phyloP scores from a whole-genome alignment of 2,113 vertebrate species.

The Oryzias curvinotus region DNA sequence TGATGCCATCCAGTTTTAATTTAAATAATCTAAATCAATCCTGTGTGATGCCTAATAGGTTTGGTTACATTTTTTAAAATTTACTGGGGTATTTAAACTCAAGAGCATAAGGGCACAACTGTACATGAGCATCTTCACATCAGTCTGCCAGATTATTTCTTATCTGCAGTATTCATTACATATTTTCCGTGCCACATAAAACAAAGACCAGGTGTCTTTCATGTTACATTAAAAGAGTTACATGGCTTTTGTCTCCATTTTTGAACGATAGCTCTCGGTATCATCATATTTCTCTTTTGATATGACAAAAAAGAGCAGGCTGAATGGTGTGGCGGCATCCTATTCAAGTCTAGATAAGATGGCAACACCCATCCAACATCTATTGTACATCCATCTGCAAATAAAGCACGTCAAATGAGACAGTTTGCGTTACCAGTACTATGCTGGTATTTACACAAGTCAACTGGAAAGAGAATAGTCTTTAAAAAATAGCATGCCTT shows the following conservation, averaged over 20 bases:
- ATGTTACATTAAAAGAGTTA: constrained; percentile 54
- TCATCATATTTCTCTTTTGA: constrained; percentile 73
- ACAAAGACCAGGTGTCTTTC: constrained; percentile 67
- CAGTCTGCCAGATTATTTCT: neutral
- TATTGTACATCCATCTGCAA: constrained; percentile 55
- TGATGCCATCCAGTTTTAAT: too few relatives aligned
- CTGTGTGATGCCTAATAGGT: too few relatives aligned
- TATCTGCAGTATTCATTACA: constrained; percentile 50
- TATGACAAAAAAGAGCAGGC: constrained; percentile 45
- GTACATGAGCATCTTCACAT: neutral
- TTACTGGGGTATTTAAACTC: too few relatives aligned
- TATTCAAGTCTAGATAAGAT: constrained; percentile 60
- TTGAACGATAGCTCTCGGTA: constrained; percentile 62
- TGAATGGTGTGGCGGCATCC: constrained; percentile 56
- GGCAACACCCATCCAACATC: constrained; percentile 66
- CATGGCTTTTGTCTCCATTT: constrained; percentile 59
- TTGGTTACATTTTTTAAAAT: too few relatives aligned
- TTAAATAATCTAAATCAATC: too few relatives aligned
- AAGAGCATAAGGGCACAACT: too few relatives aligned
- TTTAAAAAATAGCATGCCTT: neutral
- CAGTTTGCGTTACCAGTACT: constrained; percentile 8
- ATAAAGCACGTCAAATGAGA: constrained; percentile 29
- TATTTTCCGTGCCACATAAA: constrained; percentile 48
- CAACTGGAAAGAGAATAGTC: too few relatives aligned
- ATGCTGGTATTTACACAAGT: neutral